Percentiles rank a stretch among this genome's conserved stretches.
Conservation (phyloP, 2,113 vertebrate genomes). For the Synodontis membranacea region DNA sequence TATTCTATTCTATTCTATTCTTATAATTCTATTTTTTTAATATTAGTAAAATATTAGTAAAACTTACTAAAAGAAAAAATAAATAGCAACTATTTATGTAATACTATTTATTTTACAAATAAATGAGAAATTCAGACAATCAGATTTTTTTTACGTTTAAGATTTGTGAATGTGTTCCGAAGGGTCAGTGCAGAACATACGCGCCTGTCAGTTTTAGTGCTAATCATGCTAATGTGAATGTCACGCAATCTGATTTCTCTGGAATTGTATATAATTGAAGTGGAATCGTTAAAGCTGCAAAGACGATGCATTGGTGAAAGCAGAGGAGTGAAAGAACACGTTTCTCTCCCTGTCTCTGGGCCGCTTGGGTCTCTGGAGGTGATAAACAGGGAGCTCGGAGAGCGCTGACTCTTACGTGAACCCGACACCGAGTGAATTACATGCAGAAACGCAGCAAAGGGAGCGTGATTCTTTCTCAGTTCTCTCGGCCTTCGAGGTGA, state of each 20-base stretch:
- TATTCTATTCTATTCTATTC: no score
- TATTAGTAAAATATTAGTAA: neutral
- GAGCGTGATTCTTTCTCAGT: conserved; percentile 58
- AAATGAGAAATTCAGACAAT: neutral
- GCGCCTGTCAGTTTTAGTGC: neutral
- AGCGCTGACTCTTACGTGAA: conserved; percentile 38
- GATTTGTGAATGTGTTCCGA: neutral
- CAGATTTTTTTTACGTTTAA: neutral
- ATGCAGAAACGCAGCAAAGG: conserved; percentile 39
- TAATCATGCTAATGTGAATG: neutral
- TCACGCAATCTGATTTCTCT: neutral
- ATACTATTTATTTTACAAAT: neutral
- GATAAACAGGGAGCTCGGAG: conserved; percentile 26
- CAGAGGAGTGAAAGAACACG: neutral
- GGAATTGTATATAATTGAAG: neutral
- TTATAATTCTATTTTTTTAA: no score
- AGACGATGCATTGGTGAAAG: neutral
- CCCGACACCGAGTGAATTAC: conserved; percentile 58
- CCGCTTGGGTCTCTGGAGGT: conserved; percentile 38
- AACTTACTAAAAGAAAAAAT: neutral
- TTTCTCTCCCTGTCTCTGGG: conserved; percentile 30
- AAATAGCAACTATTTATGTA: neutral
- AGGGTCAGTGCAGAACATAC: neutral
- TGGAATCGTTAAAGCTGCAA: neutral
- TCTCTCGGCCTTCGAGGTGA: conserved; percentile 57